Evolutionary conservation across 2,113 vertebrate species (phyloP).

Genomic region (Psittacara wagleri): DNA sequence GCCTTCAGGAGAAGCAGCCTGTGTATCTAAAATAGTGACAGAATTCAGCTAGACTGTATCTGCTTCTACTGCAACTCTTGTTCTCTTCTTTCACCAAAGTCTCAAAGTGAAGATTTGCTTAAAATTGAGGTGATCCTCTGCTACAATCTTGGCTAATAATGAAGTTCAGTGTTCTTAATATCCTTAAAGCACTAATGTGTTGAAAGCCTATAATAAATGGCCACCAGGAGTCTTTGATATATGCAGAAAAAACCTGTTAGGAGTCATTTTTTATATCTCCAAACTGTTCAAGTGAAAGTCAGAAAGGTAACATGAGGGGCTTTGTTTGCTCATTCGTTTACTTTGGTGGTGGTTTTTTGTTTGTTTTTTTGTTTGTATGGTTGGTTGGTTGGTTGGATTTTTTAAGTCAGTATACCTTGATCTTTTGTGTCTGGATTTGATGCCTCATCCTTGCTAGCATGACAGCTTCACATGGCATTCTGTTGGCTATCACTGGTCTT

Average conservation of each 20-base stretch:
- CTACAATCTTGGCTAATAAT: neutral
- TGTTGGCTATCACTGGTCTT: neutral
- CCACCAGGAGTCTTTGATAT: neutral
- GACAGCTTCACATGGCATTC: neutral
- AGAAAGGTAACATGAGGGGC: rapidly evolving
- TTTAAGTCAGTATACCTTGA: neutral
- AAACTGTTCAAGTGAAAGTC: neutral
- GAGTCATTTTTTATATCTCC: neutral
- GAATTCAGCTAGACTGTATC: neutral
- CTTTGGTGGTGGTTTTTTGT: neutral
- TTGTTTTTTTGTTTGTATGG: too few species aligned
- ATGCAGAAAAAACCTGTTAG: neutral
- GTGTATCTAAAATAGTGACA: neutral
- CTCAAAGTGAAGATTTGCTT: neutral
- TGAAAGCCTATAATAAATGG: neutral
- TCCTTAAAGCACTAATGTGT: neutral
- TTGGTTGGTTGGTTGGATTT: neutral
- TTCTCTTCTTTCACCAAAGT: neutral
- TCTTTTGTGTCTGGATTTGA: neutral
- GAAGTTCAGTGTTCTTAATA: neutral
- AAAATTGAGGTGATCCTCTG: neutral
- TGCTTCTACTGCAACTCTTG: neutral
- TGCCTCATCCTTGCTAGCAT: neutral
- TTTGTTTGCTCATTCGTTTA: neutral
- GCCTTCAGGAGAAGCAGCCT: neutral